These are phyloP conservation scores for Mesorhabditis spiculigera DNA, from an alignment of 2,888 invertebrate genomes.

Conservation along the genomic window DNA sequence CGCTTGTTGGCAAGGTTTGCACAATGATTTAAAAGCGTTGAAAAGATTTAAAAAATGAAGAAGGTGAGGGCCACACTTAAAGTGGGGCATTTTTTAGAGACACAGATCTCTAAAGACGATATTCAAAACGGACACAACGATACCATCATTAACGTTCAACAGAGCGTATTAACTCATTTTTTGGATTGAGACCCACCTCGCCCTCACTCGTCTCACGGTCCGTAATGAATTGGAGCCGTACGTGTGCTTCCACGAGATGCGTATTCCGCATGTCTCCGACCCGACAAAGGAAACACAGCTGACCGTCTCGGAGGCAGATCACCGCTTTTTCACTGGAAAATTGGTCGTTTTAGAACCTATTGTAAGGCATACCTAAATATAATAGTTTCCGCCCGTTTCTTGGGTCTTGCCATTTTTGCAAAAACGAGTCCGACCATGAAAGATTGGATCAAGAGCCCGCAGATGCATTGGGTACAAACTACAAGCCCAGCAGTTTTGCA, in stretches of 20 bases:
- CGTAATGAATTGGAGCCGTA: slow-evolving; percentile 86
- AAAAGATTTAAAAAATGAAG: no score
- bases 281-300: slow-evolving; percentile 59
- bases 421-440: slow-evolving; percentile 83
- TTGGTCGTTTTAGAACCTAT: no score
- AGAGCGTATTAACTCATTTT: no score
- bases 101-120: no score
- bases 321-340: slow-evolving; percentile 40
- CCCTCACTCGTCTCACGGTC: slow-evolving; percentile 88
- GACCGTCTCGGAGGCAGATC: slow-evolving; percentile 57
- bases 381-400: slow-evolving; percentile 90
- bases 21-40: no score
- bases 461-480: slow-evolving; percentile 86
- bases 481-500: slow-evolving; percentile 88
- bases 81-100: no score
- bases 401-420: slow-evolving; percentile 89
- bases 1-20: no score
- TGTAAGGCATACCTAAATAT: slow-evolving; percentile 71
- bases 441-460: slow-evolving; percentile 74
- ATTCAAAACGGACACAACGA: no score
- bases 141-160: no score
- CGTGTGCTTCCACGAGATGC: slow-evolving; percentile 77
- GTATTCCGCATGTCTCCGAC: slow-evolving; percentile 61
- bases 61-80: no score
- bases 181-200: no score